Conservation (phyloP, 2,888 invertebrate species). For the Isotomurus palustris region DNA sequence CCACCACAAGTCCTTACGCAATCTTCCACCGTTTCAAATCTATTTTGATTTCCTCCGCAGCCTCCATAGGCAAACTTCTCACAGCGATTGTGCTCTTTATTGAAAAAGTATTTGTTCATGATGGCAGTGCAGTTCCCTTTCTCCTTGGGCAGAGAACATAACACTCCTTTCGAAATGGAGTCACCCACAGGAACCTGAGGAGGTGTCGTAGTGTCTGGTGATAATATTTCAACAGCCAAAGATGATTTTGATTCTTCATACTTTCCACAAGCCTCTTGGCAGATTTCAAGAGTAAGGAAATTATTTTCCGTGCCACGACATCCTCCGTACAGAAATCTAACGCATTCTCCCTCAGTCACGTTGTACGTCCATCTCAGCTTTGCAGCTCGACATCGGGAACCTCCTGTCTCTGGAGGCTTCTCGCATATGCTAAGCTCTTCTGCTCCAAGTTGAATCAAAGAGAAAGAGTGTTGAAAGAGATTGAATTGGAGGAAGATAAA, state of each 20-base stretch:
- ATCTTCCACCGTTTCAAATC: constrained; percentile 34
- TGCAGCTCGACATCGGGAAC: constrained; percentile 26
- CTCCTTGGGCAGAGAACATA: constrained; percentile 26
- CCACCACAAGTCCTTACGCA: constrained; percentile 41
- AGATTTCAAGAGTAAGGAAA: constrained; percentile 26
- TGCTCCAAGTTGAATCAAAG: too few relatives aligned
- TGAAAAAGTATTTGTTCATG: constrained; percentile 25
- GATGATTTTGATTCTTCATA: constrained; percentile 19
- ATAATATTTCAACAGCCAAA: too few relatives aligned
- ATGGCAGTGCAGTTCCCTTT: constrained; percentile 31
- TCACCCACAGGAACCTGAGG: background rate
- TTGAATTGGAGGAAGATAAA: too few relatives aligned
- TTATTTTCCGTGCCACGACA: constrained; percentile 41
- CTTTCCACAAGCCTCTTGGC: constrained; percentile 33
- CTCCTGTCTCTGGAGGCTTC: too few relatives aligned
- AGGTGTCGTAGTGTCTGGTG: background rate
- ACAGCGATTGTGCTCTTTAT: constrained; percentile 32
- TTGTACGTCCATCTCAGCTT: constrained; percentile 38
- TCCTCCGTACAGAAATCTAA: constrained; percentile 42
- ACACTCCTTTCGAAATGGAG: background rate
- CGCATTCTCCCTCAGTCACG: constrained; percentile 23
- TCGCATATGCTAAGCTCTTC: too few relatives aligned
- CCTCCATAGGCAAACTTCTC: constrained; percentile 36
- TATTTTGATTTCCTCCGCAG: constrained; percentile 43
- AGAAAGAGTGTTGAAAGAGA: too few relatives aligned